Evolutionary conservation across 2,888 invertebrate genomes (phyloP).

Genomic region (Chymomyza procnemis): DNA sequence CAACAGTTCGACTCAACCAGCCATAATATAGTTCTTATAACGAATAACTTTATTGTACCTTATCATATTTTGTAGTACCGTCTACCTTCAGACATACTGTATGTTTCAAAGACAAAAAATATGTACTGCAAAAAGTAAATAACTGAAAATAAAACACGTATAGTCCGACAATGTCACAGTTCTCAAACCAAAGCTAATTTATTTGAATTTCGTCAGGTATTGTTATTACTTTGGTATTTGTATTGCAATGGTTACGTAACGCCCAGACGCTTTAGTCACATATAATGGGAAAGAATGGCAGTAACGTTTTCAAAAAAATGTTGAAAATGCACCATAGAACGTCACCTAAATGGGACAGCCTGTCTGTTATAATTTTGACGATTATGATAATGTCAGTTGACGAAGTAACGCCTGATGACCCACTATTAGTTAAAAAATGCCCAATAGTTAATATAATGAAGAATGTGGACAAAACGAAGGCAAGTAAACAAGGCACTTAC

Average conservation of each 20-base stretch:
- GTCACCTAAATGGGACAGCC: background rate
- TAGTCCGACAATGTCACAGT: conserved; percentile 5
- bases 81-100: background rate
- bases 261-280: background rate
- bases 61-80: background rate
- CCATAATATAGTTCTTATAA: too few relatives aligned
- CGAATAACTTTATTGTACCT: too few relatives aligned
- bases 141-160: conserved; percentile 1
- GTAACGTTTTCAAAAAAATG: background rate
- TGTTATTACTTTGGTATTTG: background rate
- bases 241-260: background rate
- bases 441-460: background rate
- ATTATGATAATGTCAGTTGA: background rate
- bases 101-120: background rate
- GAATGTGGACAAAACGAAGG: conserved; percentile 21
- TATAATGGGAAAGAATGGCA: background rate
- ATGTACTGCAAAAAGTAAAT: background rate
- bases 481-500: conserved; percentile 8
- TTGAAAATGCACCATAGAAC: background rate
- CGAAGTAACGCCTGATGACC: background rate
- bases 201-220: background rate
- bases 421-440: background rate
- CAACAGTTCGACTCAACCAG: too few relatives aligned
- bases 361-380: background rate
- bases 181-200: conserved; percentile 19